Evolutionary conservation across 2,113 vertebrate genomes (phyloP).

Genomic region (Tragelaphus imberbis): DNA sequence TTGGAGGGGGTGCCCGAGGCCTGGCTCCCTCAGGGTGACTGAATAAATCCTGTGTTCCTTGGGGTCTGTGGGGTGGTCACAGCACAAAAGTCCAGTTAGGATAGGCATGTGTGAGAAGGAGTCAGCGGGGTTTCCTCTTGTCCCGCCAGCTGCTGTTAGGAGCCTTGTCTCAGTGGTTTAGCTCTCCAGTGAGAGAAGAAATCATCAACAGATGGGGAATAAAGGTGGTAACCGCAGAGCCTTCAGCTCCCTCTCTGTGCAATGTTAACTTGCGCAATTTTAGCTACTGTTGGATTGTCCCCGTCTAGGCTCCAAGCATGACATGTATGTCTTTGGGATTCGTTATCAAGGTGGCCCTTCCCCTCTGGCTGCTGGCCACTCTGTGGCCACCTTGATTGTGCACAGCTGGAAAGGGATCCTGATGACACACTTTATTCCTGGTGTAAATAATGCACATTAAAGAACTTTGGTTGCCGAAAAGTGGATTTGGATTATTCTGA

Average conservation of each 20-base stretch:
- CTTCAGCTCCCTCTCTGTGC: not conserved
- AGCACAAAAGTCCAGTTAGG: not conserved
- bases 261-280: not conserved
- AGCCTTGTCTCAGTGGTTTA: not conserved
- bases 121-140: not conserved
- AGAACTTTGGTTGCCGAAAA: not conserved
- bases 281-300: not conserved
- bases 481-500: not conserved
- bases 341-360: not conserved
- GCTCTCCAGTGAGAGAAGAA: not conserved
- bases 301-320: not conserved
- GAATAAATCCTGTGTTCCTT: not conserved
- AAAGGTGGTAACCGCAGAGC: not conserved
- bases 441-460: not conserved
- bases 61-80: not conserved
- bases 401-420: not conserved
- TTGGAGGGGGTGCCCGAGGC: fast-evolving
- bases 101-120: not conserved
- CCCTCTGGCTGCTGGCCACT: not conserved
- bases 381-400: not conserved
- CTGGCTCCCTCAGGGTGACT: not conserved
- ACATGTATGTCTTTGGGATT: not conserved
- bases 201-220: not conserved
- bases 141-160: not conserved
- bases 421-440: not conserved